Percentiles rank a stretch among this genome's conserved stretches.
phyloP scores from a whole-genome alignment of 2,113 vertebrate species.

The Tamias sibiricus region DNA sequence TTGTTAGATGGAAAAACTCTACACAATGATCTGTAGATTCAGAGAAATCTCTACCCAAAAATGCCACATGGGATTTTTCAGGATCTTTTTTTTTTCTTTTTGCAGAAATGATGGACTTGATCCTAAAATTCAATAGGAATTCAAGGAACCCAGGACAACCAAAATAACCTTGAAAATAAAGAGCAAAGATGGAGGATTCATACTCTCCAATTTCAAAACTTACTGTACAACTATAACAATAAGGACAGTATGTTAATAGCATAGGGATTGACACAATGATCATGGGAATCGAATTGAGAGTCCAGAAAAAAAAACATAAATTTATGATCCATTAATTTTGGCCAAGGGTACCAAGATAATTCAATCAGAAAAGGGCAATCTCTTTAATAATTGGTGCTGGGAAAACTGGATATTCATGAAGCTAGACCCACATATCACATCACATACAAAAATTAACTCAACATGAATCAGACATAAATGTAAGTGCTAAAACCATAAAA shows the following conservation, averaged over 20 bases:
- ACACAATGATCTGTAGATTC: background rate
- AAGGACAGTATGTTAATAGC: background rate
- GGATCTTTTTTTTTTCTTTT: background rate
- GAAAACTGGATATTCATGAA: background rate
- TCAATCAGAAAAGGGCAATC: background rate
- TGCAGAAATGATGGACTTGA: background rate
- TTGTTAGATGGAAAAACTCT: background rate
- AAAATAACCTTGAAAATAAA: background rate
- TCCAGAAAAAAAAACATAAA: background rate
- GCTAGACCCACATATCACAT: background rate
- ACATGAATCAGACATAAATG: background rate
- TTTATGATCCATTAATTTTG: background rate
- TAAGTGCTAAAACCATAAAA: background rate
- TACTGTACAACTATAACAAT: background rate
- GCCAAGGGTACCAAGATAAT: background rate
- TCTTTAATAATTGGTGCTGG: background rate
- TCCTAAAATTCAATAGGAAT: background rate
- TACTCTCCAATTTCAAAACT: background rate
- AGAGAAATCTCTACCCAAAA: background rate
- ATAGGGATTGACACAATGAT: background rate
- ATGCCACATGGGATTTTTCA: background rate
- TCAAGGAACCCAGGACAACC: background rate
- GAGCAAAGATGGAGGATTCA: background rate
- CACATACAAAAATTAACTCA: background rate
- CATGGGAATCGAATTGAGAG: background rate